Base-by-base conservation (phyloP, 2,888 invertebrate species). In the Pachydiplax longipennis region DNA sequence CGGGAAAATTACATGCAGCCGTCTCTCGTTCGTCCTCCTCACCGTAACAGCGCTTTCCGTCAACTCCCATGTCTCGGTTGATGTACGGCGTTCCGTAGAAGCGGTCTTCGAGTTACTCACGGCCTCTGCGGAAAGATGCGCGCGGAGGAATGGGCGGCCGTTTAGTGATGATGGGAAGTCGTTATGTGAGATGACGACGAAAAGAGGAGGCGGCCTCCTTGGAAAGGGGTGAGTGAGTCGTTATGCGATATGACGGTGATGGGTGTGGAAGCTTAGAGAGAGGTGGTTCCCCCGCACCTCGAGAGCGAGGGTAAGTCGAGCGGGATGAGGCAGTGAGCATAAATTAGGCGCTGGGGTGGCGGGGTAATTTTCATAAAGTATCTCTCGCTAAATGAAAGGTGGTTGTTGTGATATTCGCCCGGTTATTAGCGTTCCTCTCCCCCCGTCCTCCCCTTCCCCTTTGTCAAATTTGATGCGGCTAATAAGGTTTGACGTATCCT, bases 1-100 rank as follows among this genome's bases (percentile, higher is more conserved):
- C 91, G 90, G 90, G 61, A 65, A 91, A 80, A 83, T 81, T 90
- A 92, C 92, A 92, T 92, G 91, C 65, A 65, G 65, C 40, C 82
- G 31, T 31, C 44, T 83, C 82, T 25, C 82, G 81, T 83, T 48
- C 83, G 31, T 31, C 25, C 58, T 12, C 15, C 18, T 48, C 4
- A 5, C n/a, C 65, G n/a, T n/a, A 73, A 73, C 73, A 31, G 13
- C 73, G 25, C 73, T 73, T 53, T 73, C 73, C 73, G 31, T 73
- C 73, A 53, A 31, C 73, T 73, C 31, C 73, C 73, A 73, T 22
- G 73, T 73, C 73, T 73, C 31, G 73, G 10, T 25, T 73, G 73
- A 73, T 73, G 31, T 65, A 65, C 65, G 65, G 37, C 22, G 61
- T 5, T 61, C 22, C 22, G 61, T 5, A 10, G 18, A 22, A 18